Evolutionary conservation across 2,888 invertebrate genomes (phyloP).

Genomic region (Patella depressa): DNA sequence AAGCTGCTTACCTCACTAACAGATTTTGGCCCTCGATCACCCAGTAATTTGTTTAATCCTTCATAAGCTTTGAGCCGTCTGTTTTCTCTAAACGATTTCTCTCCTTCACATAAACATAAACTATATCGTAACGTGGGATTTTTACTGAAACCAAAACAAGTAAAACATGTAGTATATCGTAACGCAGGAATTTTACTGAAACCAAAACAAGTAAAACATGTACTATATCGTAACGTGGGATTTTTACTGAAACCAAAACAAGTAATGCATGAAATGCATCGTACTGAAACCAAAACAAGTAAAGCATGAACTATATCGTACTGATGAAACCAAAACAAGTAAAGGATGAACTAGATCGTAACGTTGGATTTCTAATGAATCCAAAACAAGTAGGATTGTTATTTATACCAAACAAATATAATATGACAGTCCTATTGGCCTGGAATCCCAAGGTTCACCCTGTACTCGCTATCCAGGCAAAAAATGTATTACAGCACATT

Average conservation of each 20-base stretch:
- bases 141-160: slow-evolving; percentile 55
- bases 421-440: too few species aligned
- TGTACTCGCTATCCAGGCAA: too few species aligned
- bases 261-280: slow-evolving; percentile 61
- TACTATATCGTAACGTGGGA: slow-evolving; percentile 66
- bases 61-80: slow-evolving; percentile 62
- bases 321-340: slow-evolving; percentile 55
- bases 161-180: slow-evolving; percentile 67
- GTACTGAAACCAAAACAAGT: slow-evolving; percentile 58
- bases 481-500: too few species aligned
- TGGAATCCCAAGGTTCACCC: too few species aligned
- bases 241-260: slow-evolving; percentile 59
- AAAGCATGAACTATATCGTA: slow-evolving; percentile 61
- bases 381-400: too few species aligned
- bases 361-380: too few species aligned
- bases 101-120: slow-evolving; percentile 69
- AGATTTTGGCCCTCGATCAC: slow-evolving; percentile 58
- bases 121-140: slow-evolving; percentile 71
- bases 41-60: slow-evolving; percentile 66
- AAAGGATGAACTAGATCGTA: slow-evolving; percentile 47
- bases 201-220: slow-evolving; percentile 12
- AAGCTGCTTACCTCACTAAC: slow-evolving; percentile 60
- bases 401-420: too few species aligned
- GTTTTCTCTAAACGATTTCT: slow-evolving; percentile 67
- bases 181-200: slow-evolving; percentile 69